These are phyloP conservation scores for Drosophila tropicalis DNA, from an alignment of 1,140 invertebrate species.

Conservation along the genomic window DNA sequence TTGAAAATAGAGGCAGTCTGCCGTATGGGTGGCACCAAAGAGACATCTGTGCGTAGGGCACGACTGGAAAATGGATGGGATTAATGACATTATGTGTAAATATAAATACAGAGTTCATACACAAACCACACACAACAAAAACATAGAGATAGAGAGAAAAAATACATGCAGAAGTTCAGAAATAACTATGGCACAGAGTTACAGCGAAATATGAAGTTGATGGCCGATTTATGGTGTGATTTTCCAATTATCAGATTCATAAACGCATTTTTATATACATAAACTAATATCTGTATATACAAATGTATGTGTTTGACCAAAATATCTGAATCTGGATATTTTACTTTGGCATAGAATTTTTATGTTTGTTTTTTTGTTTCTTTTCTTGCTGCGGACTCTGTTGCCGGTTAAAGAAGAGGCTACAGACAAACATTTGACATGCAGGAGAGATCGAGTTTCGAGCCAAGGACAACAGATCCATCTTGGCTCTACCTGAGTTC, in stretches of 20 bases:
- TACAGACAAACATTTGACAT: slow-evolving; percentile 48
- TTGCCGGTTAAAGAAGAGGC: slow-evolving; percentile 24
- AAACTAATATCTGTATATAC: background rate
- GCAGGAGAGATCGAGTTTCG: slow-evolving; percentile 51
- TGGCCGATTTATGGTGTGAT: background rate
- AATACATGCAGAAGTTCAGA: slow-evolving; percentile 38
- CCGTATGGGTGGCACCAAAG: slow-evolving; percentile 96
- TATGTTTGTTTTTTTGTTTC: background rate
- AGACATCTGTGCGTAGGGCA: slow-evolving; percentile 93
- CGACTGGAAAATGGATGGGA: slow-evolving; percentile 84
- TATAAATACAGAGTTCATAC: background rate
- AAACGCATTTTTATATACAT: background rate
- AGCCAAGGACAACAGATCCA: slow-evolving; percentile 59
- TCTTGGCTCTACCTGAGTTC: slow-evolving; percentile 82
- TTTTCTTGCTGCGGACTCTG: slow-evolving; percentile 44
- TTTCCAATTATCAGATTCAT: background rate
- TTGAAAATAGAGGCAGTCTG: slow-evolving; percentile 99
- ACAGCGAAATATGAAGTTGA: slow-evolving; percentile 28
- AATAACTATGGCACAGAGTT: slow-evolving; percentile 37
- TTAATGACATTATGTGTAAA: background rate
- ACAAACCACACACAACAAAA: slow-evolving; percentile 37
- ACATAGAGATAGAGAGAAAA: background rate
- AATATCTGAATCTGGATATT: background rate
- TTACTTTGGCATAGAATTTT: background rate
- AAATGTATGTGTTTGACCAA: background rate